Evolutionary conservation across 2,113 vertebrate genomes (phyloP).

Genomic region (Cheirogaleus medius): DNA sequence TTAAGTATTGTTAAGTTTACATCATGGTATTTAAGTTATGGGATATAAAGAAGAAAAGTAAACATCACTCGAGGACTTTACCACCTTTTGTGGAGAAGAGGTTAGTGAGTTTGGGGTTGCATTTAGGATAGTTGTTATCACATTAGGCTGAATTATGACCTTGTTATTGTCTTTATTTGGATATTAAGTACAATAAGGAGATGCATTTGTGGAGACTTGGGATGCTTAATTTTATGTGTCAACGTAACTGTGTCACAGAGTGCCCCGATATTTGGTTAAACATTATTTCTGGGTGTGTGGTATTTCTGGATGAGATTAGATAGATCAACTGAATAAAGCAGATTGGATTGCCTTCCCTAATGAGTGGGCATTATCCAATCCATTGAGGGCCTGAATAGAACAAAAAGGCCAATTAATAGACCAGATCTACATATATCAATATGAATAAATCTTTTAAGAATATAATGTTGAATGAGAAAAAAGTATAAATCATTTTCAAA

Average conservation of each 20-base stretch:
- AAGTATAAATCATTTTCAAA: not conserved
- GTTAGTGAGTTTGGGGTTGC: not conserved
- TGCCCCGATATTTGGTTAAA: not conserved
- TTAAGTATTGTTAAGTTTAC: not conserved
- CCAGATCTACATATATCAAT: not conserved
- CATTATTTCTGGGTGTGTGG: not conserved
- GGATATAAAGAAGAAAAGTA: not conserved
- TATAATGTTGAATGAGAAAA: not conserved
- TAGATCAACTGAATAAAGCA: not conserved
- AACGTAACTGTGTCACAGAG: not conserved
- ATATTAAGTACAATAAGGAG: not conserved
- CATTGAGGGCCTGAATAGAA: not conserved
- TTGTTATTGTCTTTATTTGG: not conserved
- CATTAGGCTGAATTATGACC: not conserved
- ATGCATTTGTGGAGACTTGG: not conserved
- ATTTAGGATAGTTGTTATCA: not conserved
- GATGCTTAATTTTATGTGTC: not conserved
- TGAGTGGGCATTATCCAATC: not conserved
- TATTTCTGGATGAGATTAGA: not conserved
- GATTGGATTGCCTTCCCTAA: not conserved
- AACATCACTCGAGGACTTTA: not conserved
- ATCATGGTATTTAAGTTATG: not conserved
- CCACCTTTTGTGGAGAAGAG: not conserved
- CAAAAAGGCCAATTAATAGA: not conserved
- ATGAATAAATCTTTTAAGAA: not conserved